Base-by-base conservation (phyloP, 2,113 vertebrate species). In the Euleptes europaea region DNA sequence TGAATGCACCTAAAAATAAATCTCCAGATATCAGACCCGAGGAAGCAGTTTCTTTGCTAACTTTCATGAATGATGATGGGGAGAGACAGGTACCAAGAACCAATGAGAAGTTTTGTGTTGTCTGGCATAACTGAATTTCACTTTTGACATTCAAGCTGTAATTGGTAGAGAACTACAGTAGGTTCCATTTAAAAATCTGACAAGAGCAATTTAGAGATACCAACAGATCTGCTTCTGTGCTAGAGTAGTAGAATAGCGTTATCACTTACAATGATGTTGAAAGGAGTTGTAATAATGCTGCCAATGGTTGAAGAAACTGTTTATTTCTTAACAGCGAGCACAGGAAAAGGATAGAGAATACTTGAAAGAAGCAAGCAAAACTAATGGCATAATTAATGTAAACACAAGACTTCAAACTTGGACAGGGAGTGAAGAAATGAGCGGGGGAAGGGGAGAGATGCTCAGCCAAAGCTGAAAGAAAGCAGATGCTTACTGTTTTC, bases 101-200 rank as follows among this genome's bases (percentile, higher is more conserved):
- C 35, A 60, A 60, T 78, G 19, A 9, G 28, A 80, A 66, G 15
- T 44, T 6, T 65, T 40, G 14, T 38, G 3, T 77, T 1, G 86
- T 65, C 60, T 85, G 67, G 44, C 1, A 33, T 47, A 78, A 57
- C 38, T 74, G 3, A 35, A 49, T 80, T 75, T 84, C 65, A 42
- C 0, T 1, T 63, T 72, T 85, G 79, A 71, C 83, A 91, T 10
- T 5, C 19, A 2, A 88, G 35, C 10, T 63, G 60, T 4, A n/a
- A 89, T 77, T 75, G 26, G 51, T 60, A 87, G 40, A 69, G 40
- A 92, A 90, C 72, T 2, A 1, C 44, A 86, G 28, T 10, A 33
- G 26, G 42, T 21, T 78, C 78, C 19, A n/a, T 49, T 67, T 84
- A 80, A 88, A 85, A 80, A 40, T 42, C 33, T 67, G 26, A 57